phyloP scores from a whole-genome alignment of 1,140 invertebrate genomes.

The Drosophila melanica region DNA sequence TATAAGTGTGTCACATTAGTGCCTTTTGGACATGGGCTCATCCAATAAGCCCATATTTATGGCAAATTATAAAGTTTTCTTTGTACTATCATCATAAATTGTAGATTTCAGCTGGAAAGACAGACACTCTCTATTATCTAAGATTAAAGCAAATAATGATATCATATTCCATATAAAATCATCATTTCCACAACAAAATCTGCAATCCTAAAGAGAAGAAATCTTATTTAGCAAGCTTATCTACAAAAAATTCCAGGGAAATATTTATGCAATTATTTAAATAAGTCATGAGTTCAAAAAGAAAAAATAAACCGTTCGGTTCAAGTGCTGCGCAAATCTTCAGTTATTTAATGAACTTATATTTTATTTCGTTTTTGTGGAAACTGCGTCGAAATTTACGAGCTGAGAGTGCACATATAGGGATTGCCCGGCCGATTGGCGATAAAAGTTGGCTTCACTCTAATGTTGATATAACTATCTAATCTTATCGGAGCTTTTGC shows the following conservation, averaged over 20 bases:
- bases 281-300: neutral
- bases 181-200: neutral
- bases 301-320: too few relatives aligned
- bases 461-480: constrained; percentile 31
- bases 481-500: constrained; percentile 48
- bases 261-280: constrained; percentile 15
- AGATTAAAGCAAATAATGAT: neutral
- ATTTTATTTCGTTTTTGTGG: too few relatives aligned
- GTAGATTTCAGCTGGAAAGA: neutral
- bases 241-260: constrained; percentile 29
- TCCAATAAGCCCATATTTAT: constrained; percentile 39
- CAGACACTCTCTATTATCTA: neutral
- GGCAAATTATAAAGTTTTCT: neutral
- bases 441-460: constrained; percentile 5
- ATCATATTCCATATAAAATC: neutral
- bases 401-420: neutral
- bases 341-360: constrained; percentile 30
- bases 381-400: constrained; percentile 11
- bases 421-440: neutral
- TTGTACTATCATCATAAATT: neutral
- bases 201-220: neutral
- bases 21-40: constrained; percentile 14
- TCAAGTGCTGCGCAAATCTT: too few relatives aligned
- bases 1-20: constrained; percentile 25
- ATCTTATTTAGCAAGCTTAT: constrained; percentile 19